Evolutionary conservation across 2,113 vertebrate genomes (phyloP).

Genomic region (Paraplagusia blochii): DNA sequence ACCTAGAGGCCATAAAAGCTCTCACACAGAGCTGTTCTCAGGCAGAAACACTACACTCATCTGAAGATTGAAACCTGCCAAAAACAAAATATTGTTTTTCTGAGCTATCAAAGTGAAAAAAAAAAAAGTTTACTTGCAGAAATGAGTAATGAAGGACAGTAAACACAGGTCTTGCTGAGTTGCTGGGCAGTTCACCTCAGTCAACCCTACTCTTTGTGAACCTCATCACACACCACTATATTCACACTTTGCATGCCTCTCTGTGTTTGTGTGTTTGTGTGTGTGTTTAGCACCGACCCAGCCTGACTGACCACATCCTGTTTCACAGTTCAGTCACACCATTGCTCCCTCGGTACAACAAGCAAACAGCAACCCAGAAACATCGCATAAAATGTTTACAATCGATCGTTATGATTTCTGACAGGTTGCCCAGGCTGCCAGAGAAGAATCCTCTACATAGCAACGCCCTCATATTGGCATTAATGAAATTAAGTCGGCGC

Average conservation of each 20-base stretch:
- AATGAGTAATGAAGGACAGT: not conserved
- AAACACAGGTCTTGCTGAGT: constrained; percentile 23
- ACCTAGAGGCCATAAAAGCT: too few species aligned
- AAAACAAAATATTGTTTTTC: too few species aligned
- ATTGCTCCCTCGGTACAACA: constrained; percentile 51
- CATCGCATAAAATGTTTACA: constrained; percentile 19
- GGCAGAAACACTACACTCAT: too few species aligned
- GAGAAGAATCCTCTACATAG: constrained; percentile 62
- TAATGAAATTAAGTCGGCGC: constrained; percentile 47
- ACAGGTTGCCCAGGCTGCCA: constrained; percentile 15
- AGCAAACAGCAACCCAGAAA: constrained; percentile 21
- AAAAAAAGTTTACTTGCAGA: constrained; percentile 16
- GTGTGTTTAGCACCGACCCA: constrained; percentile 44
- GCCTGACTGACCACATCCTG: constrained; percentile 77
- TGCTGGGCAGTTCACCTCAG: constrained; percentile 47
- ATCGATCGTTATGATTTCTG: constrained; percentile 22
- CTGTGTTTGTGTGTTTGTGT: constrained; percentile 51
- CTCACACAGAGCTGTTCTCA: too few species aligned
- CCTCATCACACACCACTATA: constrained; percentile 14
- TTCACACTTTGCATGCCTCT: constrained; percentile 3
- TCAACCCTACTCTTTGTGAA: constrained; percentile 30
- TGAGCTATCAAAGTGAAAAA: too few species aligned
- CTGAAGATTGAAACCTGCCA: too few species aligned
- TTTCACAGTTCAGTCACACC: constrained; percentile 44
- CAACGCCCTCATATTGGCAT: constrained; percentile 57